phyloP scores from a whole-genome alignment of 1,140 invertebrate genomes.

The Bilobella aurantiaca region DNA sequence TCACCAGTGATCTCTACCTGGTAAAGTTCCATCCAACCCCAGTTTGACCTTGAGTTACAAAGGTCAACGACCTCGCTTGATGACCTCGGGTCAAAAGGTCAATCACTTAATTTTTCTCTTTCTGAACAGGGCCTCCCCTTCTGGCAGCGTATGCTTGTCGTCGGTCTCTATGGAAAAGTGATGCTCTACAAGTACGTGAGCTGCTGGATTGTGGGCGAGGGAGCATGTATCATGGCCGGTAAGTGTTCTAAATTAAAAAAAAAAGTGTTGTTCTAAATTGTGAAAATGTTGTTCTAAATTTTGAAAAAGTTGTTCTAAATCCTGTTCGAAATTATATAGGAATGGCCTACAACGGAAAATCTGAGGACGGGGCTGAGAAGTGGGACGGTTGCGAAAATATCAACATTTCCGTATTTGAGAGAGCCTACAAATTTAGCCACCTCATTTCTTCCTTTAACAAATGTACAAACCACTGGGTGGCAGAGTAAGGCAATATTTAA shows the following conservation, averaged over 20 bases:
- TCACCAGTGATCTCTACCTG: constrained; percentile 55
- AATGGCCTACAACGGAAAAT: constrained; percentile 66
- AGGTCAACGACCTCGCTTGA: too few species aligned
- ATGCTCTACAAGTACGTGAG: constrained; percentile 81
- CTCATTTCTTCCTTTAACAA: constrained; percentile 82
- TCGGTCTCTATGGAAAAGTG: constrained; percentile 74
- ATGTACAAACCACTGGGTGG: constrained; percentile 86
- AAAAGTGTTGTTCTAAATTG: too few species aligned
- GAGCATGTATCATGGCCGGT: constrained; percentile 56
- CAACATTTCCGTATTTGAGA: constrained; percentile 62
- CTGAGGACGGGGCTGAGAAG: constrained; percentile 44
- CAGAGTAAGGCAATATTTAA: constrained; percentile 49
- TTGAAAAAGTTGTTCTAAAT: constrained; percentile 28
- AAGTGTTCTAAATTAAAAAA: too few species aligned
- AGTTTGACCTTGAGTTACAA: constrained; percentile 17
- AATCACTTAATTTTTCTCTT: too few species aligned
- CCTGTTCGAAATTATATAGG: constrained; percentile 43
- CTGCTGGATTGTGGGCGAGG: constrained; percentile 81
- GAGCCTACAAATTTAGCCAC: constrained; percentile 65
- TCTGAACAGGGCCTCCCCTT: constrained; percentile 51
- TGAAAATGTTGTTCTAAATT: constrained; percentile 17
- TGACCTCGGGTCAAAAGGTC: too few species aligned
- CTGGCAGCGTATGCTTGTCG: constrained; percentile 51
- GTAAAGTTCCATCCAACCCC: constrained; percentile 36
- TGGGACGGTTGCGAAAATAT: constrained; percentile 86